Conservation (phyloP, 2,113 vertebrate genomes). For the Columba janthina region DNA sequence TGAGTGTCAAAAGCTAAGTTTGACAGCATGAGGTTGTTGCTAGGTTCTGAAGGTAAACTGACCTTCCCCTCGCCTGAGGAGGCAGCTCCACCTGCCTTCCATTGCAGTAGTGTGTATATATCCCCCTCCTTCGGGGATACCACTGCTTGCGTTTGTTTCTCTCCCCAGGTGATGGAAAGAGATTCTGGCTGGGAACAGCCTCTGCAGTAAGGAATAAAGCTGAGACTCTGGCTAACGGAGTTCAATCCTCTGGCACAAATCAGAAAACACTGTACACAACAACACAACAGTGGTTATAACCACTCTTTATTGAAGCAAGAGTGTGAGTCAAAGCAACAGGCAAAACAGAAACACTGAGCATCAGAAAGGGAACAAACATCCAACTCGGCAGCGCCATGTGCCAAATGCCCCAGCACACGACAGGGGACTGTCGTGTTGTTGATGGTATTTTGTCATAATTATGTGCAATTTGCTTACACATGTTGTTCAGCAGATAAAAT, state of each 20-base stretch:
- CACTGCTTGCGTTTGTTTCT: neutral
- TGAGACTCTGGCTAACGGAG: neutral
- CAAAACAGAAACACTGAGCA: constrained; percentile 18
- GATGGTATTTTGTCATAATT: constrained; percentile 41
- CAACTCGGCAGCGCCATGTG: neutral
- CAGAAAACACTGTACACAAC: neutral
- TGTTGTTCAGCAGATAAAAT: constrained; percentile 18
- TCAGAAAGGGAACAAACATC: neutral
- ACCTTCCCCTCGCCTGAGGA: neutral
- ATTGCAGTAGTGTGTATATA: neutral
- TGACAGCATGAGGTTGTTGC: neutral
- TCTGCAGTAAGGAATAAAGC: neutral
- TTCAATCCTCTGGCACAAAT: neutral
- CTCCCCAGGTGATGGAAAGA: neutral
- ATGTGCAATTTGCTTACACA: constrained; percentile 35
- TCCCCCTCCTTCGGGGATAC: accelerated
- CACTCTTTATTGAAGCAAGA: neutral
- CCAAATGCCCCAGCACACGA: constrained; percentile 6
- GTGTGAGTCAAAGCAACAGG: constrained; percentile 22
- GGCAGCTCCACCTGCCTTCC: neutral
- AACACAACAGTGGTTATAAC: neutral
- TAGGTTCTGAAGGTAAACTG: neutral
- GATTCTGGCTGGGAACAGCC: neutral
- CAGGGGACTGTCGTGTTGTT: constrained; percentile 9
- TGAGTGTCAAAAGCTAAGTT: neutral